Evolutionary conservation across 2,888 invertebrate species (phyloP).

Genomic region (Blera fallax): DNA sequence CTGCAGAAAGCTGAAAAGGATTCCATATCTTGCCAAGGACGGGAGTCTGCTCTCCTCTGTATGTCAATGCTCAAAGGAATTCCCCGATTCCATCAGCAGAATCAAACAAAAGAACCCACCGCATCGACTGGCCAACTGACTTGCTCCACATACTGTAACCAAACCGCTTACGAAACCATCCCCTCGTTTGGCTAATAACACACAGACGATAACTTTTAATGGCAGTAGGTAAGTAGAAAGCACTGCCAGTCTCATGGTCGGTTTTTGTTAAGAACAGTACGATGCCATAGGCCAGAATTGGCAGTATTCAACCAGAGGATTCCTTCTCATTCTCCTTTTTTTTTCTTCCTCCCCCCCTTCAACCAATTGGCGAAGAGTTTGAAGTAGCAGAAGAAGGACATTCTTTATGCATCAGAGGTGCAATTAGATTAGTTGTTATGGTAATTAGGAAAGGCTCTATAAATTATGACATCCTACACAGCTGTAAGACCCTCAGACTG

Average conservation of each 20-base stretch:
- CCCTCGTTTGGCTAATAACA: not conserved
- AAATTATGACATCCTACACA: conserved; percentile 54
- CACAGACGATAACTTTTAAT: conserved; percentile 33
- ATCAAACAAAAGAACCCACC: too few relatives aligned
- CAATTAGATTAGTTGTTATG: conserved; percentile 69
- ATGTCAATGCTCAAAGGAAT: too few relatives aligned
- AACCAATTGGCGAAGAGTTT: not conserved
- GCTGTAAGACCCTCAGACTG: not conserved
- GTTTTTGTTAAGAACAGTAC: conserved; percentile 4
- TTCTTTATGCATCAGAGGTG: conserved; percentile 61
- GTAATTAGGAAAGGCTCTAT: conserved; percentile 60
- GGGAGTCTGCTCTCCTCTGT: too few relatives aligned
- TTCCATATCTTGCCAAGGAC: too few relatives aligned
- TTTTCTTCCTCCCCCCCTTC: not conserved
- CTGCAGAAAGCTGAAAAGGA: too few relatives aligned
- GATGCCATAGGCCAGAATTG: conserved; percentile 10
- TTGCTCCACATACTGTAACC: not conserved
- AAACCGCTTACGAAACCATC: not conserved
- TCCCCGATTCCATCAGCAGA: too few relatives aligned
- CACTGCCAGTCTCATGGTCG: not conserved
- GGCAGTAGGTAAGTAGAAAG: not conserved
- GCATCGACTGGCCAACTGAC: too few relatives aligned
- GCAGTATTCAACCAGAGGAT: not conserved
- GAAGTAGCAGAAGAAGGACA: not conserved
- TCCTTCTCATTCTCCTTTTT: not conserved